These are phyloP conservation scores for Dynastes grantii DNA, from an alignment of 2,888 invertebrate genomes.

Conservation along the genomic window DNA sequence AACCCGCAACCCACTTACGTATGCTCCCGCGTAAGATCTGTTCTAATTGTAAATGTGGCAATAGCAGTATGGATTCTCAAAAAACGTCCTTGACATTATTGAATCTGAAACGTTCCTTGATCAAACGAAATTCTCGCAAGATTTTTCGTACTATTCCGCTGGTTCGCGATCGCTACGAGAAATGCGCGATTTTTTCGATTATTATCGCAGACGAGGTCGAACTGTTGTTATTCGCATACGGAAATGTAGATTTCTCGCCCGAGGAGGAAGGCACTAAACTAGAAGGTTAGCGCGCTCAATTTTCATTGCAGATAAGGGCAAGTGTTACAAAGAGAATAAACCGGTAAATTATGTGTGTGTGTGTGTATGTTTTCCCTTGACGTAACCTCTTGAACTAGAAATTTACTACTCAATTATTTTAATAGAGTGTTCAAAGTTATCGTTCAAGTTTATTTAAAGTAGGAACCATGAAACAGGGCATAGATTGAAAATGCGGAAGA, in stretches of 20 bases:
- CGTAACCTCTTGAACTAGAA: not conserved
- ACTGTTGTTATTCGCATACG: conserved; percentile 12
- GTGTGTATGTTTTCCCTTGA: not conserved
- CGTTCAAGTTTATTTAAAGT: not conserved
- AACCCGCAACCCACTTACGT: not conserved
- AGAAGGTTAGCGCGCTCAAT: conserved; percentile 14
- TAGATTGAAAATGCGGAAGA: not conserved
- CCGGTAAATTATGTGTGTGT: conserved; percentile 1
- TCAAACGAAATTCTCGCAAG: conserved; percentile 1
- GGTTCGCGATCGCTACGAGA: conserved; percentile 4
- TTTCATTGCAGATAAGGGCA: not conserved
- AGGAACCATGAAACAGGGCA: not conserved
- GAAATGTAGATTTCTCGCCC: conserved; percentile 21
- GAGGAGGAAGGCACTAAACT: not conserved
- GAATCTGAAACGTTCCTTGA: not conserved
- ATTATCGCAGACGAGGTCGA: conserved; percentile 18
- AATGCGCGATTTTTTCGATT: conserved; percentile 13
- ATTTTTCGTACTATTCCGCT: not conserved
- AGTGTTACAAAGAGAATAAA: not conserved
- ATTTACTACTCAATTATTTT: conserved; percentile 21
- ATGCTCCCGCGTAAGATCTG: not conserved
- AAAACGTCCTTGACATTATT: conserved; percentile 28
- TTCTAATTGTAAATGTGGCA: conserved; percentile 6
- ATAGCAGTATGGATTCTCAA: not conserved
- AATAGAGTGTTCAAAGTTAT: conserved; percentile 8